A percentile compares a stretch with the other conserved stretches of the same genome.
Evolutionary conservation across 2,888 invertebrate species (phyloP).

Genomic region (Lasiommata megera): DNA sequence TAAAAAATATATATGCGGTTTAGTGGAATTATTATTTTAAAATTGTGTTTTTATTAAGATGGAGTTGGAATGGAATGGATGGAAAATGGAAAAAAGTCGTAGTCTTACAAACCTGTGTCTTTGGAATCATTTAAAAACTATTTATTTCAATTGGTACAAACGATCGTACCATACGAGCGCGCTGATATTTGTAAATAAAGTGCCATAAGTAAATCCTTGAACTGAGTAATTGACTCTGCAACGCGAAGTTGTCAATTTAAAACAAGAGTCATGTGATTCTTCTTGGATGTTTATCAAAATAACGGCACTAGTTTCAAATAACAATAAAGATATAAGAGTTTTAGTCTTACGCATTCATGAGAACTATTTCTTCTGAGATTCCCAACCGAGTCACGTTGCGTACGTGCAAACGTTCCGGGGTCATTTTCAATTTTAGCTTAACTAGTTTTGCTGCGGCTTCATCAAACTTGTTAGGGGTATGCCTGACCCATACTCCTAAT

Average conservation of each 20-base stretch:
- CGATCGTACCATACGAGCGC: background rate
- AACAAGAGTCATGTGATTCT: conserved; percentile 6
- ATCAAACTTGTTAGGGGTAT: no score
- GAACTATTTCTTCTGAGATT: conserved; percentile 12
- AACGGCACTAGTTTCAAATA: background rate
- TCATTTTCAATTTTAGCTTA: conserved; percentile 19
- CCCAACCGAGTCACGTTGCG: conserved; percentile 15
- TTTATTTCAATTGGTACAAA: no score
- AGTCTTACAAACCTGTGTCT: no score
- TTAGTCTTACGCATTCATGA: background rate
- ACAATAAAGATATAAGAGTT: background rate
- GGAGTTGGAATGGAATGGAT: no score
- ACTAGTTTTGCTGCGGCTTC: conserved; percentile 2
- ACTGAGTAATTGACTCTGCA: conserved; percentile 16
- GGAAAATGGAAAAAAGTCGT: no score
- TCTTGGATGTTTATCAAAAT: background rate
- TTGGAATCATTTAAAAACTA: no score
- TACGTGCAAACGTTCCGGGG: conserved; percentile 14
- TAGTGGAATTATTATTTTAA: no score
- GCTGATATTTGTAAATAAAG: background rate
- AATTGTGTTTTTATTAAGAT: no score
- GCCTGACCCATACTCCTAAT: no score
- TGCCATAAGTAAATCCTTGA: conserved; percentile 9
- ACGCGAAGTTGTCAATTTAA: conserved; percentile 5
- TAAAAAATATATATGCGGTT: no score